Evolutionary conservation across 1,140 invertebrate genomes (phyloP), one percentile per base, ranked within the genome.

Genomic region (Lysiphlebus fabarum): DNA sequence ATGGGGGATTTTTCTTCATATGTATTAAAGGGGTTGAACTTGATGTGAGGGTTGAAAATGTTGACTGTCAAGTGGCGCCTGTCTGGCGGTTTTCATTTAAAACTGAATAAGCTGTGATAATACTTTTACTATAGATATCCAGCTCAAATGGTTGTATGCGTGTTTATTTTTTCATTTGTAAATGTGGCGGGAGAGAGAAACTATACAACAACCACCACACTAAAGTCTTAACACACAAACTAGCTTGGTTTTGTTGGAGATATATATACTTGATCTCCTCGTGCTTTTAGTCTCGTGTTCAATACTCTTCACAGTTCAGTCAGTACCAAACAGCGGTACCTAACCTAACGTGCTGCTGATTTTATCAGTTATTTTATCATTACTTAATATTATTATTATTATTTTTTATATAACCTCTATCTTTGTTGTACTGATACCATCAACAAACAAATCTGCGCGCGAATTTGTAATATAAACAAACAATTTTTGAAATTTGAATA

Each of bases 51-150:
- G 11, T 33, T 49, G 7, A 33, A 33, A 10, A 48, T 10, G 45
- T 17, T 41, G 62, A 56, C 62, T 55, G 62, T 61, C 53, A 59
- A 48, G 59, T 64, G 62, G 62, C 62, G 62, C 62, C 62, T 61
- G 56, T 38, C 59, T 64, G 62, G 62, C 62, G 62, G 62, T 55
- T 47, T 47, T 58, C 51, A 37, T 44, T 64, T 53, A 59, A 61
- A 64, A 61, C 59, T 63, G 14, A 40, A 48, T 12, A 6, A 44
- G 41, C 41, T 12, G 7, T 4, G 36, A 3, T 37, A 9, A 34
- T 14, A n/a, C 8, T 9, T 14, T 14, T 41, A 41, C 17, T 26
- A 26, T 26, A 26, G 2, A 26, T 4, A 53, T 6, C 11, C 11
- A 51, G n/a, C 8, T 1, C 12, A 2, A n/a, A 43, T 43, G 42